Conservation (phyloP, 2,113 vertebrate species). For the Pseudorasbora parva region DNA sequence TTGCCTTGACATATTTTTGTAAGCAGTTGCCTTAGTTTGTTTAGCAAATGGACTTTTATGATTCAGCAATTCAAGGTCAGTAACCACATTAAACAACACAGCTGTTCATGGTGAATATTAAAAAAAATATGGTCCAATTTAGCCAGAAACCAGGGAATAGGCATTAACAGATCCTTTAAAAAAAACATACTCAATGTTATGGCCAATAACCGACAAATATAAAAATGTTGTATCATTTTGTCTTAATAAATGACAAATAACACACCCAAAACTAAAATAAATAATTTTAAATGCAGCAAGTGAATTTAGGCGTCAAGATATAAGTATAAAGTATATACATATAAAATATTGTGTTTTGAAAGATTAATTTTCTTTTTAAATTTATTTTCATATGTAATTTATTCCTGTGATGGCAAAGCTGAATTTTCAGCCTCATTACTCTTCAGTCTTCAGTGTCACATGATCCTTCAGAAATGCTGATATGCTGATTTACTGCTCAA, state of each 20-base stretch:
- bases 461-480: too few species aligned
- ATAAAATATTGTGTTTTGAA: background rate
- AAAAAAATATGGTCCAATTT: conserved; percentile 11
- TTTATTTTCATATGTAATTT: too few species aligned
- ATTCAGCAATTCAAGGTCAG: conserved; percentile 32
- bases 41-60: conserved; percentile 30
- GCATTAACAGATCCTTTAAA: background rate
- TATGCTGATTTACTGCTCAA: too few species aligned
- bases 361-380: background rate
- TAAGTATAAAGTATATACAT: too few species aligned
- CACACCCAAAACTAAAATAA: background rate
- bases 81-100: conserved; percentile 29
- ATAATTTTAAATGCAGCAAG: too few species aligned
- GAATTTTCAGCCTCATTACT: too few species aligned
- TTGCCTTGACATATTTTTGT: conserved; percentile 31
- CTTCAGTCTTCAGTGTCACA: too few species aligned
- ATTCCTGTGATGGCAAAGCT: too few species aligned
- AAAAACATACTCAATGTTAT: background rate
- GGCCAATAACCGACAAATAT: background rate
- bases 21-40: conserved; percentile 27
- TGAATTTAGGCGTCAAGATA: background rate
- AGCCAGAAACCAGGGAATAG: background rate
- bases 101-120: conserved; percentile 31
- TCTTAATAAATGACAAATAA: background rate
- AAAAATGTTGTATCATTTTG: background rate